A percentile compares a stretch with the other conserved stretches of the same genome.
phyloP scores from a whole-genome alignment of 2,797 vertebrate species.

The Labroides dimidiatus region DNA sequence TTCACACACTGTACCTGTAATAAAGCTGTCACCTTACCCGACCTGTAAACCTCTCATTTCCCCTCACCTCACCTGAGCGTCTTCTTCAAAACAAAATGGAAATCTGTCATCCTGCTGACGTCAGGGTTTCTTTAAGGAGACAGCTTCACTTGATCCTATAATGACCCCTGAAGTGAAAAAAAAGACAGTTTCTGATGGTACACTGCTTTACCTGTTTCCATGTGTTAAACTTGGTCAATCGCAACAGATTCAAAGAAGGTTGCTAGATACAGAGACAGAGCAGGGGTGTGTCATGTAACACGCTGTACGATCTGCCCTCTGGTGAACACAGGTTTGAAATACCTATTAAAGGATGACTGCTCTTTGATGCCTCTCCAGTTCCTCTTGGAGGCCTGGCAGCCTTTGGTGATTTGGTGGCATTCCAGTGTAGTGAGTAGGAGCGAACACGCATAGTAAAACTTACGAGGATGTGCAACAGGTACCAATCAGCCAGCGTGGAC shows the following conservation, averaged over 20 bases:
- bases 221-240: background rate
- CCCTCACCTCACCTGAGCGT: background rate
- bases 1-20: background rate
- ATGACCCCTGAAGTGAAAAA: background rate
- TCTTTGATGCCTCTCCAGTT: constrained; percentile 16
- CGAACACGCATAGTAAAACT: background rate
- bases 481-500: background rate
- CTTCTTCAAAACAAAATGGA: background rate
- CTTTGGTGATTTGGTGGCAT: constrained; percentile 12
- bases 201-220: background rate
- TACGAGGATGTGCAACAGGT: background rate
- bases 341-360: constrained; percentile 19
- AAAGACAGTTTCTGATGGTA: background rate
- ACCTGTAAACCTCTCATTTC: background rate
- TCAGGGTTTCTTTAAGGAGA: background rate
- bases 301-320: constrained; percentile 18
- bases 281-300: constrained; percentile 23
- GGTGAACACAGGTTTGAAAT: constrained; percentile 8
- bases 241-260: background rate
- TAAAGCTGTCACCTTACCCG: constrained; percentile 4
- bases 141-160: background rate
- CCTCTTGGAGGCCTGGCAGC: constrained; percentile 6
- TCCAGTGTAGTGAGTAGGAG: constrained; percentile 22
- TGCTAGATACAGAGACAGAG: background rate
- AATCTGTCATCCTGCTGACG: background rate